Conservation (phyloP, 2,113 vertebrate genomes). For the Prunella himalayana region DNA sequence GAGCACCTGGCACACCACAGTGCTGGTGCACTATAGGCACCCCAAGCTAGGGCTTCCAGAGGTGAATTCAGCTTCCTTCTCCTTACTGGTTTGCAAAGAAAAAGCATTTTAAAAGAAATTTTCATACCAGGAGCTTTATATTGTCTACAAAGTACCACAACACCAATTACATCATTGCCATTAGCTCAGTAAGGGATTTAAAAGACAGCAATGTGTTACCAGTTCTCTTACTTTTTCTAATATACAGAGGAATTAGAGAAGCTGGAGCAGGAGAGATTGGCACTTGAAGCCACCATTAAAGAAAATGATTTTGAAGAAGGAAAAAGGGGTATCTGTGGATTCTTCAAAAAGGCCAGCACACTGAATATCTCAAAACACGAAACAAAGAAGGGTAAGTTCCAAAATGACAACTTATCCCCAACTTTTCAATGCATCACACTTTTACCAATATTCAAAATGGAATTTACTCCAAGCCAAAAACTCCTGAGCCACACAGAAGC, state of each 20-base stretch:
- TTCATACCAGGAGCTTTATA: background rate
- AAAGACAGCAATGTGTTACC: background rate
- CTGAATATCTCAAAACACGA: constrained; percentile 75
- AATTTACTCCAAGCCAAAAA: background rate
- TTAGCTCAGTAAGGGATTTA: background rate
- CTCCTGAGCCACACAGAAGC: background rate
- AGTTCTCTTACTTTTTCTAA: background rate
- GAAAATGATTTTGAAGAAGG: constrained; percentile 78
- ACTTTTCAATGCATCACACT: background rate
- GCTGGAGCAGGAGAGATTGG: constrained; percentile 83
- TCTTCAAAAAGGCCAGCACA: constrained; percentile 83
- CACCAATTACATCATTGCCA: background rate
- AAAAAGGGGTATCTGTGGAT: constrained; percentile 67
- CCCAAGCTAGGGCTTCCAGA: background rate
- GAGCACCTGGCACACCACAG: background rate
- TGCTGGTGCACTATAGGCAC: background rate
- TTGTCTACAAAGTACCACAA: background rate
- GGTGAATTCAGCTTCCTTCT: background rate
- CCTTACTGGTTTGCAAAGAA: background rate
- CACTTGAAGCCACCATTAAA: constrained; percentile 79
- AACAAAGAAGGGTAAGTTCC: constrained; percentile 79
- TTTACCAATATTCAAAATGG: background rate
- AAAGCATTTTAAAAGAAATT: background rate
- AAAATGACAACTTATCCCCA: background rate
- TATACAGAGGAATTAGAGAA: constrained; percentile 85